Base-by-base conservation (phyloP, 30 jellyfish, hydroid and myxozoan genomes). In the Catostylus mosaicus region DNA sequence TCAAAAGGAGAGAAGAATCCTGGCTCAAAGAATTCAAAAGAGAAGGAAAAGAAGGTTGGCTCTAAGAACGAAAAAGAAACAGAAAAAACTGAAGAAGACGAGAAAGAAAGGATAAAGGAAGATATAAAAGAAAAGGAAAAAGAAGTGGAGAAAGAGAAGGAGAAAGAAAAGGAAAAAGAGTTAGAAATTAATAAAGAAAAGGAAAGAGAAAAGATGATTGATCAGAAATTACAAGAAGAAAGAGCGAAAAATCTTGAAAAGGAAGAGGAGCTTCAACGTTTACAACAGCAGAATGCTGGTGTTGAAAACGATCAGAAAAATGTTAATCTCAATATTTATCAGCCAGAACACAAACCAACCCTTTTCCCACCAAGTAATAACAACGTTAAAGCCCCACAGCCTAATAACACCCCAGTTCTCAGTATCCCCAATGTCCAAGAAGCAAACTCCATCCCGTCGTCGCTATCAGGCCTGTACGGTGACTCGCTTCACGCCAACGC, bases 291-390 rank as follows among this genome's bases (percentile, higher is more conserved):
- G 30, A 45, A 5, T 61, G 32, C 47, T 20, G 69, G 31, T 6
- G 69, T 68, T 18, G 57, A 47, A 14, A 51, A 22, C 61, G 56
- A 64, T 19, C 30, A 50, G 2, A 73, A 73, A 30, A 73, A 47
- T 48, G 82, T 80, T 12, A 80, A 80, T 35, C 43, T 80, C 43
- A 80, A 80, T 33, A 65, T 80, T 11, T 80, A 80, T 40, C 90
- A 80, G 26, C 90, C 90, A 33, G 56, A 76, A 35, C 77, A 76
- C 26, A 40, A 1, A 20, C 47, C 59, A 31, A 0, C 43, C 3
- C 78, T 30, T 11, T 57, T 30, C 34, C 30, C 9, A 10, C 70
- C 64, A 1, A 26, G 32, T 19, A 23, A 16, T 77, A 26, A 22
- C 16, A 59, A 59, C 22, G 11, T 30, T 16, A 33, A 46, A 30